Base-by-base conservation (phyloP, 2,113 vertebrate genomes). In the Gallinago undulata region DNA sequence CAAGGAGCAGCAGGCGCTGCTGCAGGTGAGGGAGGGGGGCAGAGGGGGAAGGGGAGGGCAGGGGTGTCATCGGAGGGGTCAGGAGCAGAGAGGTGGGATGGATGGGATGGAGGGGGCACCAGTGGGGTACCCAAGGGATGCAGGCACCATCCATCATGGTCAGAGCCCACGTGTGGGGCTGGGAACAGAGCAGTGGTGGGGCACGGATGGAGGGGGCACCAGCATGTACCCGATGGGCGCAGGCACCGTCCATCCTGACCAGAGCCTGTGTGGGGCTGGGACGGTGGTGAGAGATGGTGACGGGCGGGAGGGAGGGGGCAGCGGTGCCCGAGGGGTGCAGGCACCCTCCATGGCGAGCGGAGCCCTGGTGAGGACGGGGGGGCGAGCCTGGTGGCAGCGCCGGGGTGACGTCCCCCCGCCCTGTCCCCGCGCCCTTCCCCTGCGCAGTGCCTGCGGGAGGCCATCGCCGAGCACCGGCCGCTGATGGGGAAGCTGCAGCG, bases 401-500 rank as follows among this genome's bases (percentile, higher is more conserved):
- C 10, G 5, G 41, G 10, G 45, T 18, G 37, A 1, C 9, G 1
- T 19, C 33, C 55, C 31, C 0, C 1, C 0, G n/a, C 3, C 27
- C 19, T 13, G 10, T 13, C 22, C 9, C 48, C 1, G 6, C 14
- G 1, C 4, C 3, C 4, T 5, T 15, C 24, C 39, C 35, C 12
- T 37, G 12, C 6, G 5, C 89, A 99, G 99, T 94, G 97, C 78
- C 95, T 99, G 70, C 98, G 98, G 35, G 99, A 99, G 94, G 98
- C 98, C 23, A 97, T 98, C 10, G 98, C 98, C 0, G 98, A 99
- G 90, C 99, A 99, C 94, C 98, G 98, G 80, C 99, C 99, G 2
- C 91, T 99, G 95, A 96, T 99, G 94, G 96, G 96, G 77, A 98
- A 98, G 85, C 96, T 99, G 69, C 97, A 98, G 94, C 97, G 97